phyloP scores from a whole-genome alignment of 2,113 vertebrate species.

The Scortum barcoo region DNA sequence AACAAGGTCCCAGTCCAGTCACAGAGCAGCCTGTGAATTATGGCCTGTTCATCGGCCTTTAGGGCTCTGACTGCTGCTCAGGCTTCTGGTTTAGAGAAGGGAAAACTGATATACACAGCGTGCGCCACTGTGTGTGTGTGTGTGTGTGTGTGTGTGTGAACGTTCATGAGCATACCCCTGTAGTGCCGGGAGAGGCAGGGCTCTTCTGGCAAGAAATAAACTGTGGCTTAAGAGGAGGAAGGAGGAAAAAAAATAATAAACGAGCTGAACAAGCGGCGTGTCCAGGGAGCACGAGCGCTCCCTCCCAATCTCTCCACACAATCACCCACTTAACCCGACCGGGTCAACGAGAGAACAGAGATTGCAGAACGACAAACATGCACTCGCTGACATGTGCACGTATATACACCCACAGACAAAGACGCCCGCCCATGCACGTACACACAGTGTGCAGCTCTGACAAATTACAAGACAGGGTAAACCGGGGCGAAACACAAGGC shows the following conservation, averaged over 20 bases:
- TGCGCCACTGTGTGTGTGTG: slow-evolving; percentile 16
- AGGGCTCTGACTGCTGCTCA: slow-evolving; percentile 44
- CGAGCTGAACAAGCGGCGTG: slow-evolving; percentile 11
- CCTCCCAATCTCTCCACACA: slow-evolving; percentile 48
- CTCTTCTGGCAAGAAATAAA: slow-evolving; percentile 42
- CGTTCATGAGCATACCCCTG: background rate
- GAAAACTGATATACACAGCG: slow-evolving; percentile 22
- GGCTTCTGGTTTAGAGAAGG: slow-evolving; percentile 2
- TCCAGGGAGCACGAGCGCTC: slow-evolving; percentile 17
- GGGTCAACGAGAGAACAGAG: slow-evolving; percentile 32
- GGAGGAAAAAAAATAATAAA: slow-evolving; percentile 26
- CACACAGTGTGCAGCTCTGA: background rate
- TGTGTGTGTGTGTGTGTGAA: slow-evolving; percentile 20
- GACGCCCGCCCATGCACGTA: slow-evolving; percentile 3
- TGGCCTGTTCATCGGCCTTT: slow-evolving; percentile 62
- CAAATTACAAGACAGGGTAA: slow-evolving; percentile 38
- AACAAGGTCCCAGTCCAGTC: slow-evolving; percentile 66
- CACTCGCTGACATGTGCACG: slow-evolving; percentile 18
- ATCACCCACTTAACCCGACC: slow-evolving; percentile 54
- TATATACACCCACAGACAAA: slow-evolving; percentile 8
- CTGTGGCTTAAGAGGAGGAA: slow-evolving; percentile 22
- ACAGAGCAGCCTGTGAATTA: slow-evolving; percentile 73
- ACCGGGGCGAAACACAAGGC: slow-evolving; percentile 20
- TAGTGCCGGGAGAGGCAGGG: background rate
- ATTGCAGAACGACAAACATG: slow-evolving; percentile 39